Evolutionary conservation across 2,797 vertebrate genomes (phyloP).

Genomic region (Clarias laeviceps): DNA sequence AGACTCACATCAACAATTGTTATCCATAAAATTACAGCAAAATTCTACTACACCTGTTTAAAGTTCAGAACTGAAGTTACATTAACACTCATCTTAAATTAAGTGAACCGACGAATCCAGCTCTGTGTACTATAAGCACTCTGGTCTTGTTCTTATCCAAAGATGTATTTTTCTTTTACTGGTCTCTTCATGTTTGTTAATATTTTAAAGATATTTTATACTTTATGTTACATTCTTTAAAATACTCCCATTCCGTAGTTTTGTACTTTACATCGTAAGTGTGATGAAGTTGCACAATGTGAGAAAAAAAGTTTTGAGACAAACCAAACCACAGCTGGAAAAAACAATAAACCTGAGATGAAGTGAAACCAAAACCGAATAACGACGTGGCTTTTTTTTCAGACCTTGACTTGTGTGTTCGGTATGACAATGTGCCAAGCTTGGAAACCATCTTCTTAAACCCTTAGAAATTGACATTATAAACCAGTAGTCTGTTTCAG

Average conservation of each 20-base stretch:
- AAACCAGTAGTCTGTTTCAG: background rate
- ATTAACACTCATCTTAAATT: background rate
- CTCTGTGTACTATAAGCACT: background rate
- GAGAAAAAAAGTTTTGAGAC: background rate
- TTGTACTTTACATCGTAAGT: background rate
- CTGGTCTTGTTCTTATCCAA: background rate
- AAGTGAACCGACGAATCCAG: background rate
- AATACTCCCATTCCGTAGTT: background rate
- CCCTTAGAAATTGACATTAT: background rate
- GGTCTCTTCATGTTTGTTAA: background rate
- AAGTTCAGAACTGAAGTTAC: background rate
- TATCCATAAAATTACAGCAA: background rate
- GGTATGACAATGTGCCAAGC: background rate
- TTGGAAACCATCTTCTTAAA: background rate
- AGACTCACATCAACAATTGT: too few relatives aligned
- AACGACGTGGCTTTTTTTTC: background rate
- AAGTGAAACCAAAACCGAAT: conserved; percentile 3
- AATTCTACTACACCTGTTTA: background rate
- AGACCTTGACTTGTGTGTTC: background rate
- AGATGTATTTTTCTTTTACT: background rate
- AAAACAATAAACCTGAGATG: conserved; percentile 36
- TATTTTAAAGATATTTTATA: background rate
- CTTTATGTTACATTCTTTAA: too few relatives aligned
- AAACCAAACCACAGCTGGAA: background rate
- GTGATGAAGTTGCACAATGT: background rate